Percentiles rank a stretch among this genome's conserved stretches.
phyloP scores from a whole-genome alignment of 2,888 invertebrate genomes.

The Xylophagus ater region DNA sequence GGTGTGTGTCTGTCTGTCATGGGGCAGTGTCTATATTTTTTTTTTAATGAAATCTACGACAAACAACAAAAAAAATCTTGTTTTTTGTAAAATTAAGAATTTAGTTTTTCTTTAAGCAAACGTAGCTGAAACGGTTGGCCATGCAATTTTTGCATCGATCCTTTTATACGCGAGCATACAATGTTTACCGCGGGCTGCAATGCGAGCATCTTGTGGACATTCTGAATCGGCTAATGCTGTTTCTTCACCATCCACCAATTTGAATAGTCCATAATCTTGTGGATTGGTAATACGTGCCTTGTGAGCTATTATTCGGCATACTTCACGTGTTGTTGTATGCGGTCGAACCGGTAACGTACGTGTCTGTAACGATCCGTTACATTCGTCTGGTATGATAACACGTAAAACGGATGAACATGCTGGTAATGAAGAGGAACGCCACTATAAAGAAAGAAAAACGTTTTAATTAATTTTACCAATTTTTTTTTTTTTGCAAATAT shows the following conservation, averaged over 20 bases:
- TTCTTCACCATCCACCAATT: conserved; percentile 85
- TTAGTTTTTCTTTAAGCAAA: too few relatives aligned
- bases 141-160: conserved; percentile 93
- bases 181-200: conserved; percentile 61
- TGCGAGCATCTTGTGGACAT: conserved; percentile 79
- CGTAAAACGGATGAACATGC: conserved; percentile 65
- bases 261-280: conserved; percentile 88
- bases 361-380: conserved; percentile 81
- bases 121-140: conserved; percentile 52
- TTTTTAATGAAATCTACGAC: too few relatives aligned
- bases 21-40: too few relatives aligned
- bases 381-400: conserved; percentile 88
- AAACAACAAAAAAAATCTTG: too few relatives aligned
- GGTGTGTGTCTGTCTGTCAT: too few relatives aligned
- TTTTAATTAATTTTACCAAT: neutral
- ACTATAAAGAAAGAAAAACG: conserved; percentile 25
- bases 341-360: conserved; percentile 88
- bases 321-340: conserved; percentile 83
- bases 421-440: conserved; percentile 46
- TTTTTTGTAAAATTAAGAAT: too few relatives aligned
- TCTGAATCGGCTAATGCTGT: conserved; percentile 78
- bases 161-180: conserved; percentile 91
- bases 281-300: conserved; percentile 93
- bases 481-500: conserved; percentile 10
- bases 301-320: conserved; percentile 89